These are phyloP conservation scores for Wiebesia pumilae DNA, from an alignment of 1,140 invertebrate species.

Conservation along the genomic window DNA sequence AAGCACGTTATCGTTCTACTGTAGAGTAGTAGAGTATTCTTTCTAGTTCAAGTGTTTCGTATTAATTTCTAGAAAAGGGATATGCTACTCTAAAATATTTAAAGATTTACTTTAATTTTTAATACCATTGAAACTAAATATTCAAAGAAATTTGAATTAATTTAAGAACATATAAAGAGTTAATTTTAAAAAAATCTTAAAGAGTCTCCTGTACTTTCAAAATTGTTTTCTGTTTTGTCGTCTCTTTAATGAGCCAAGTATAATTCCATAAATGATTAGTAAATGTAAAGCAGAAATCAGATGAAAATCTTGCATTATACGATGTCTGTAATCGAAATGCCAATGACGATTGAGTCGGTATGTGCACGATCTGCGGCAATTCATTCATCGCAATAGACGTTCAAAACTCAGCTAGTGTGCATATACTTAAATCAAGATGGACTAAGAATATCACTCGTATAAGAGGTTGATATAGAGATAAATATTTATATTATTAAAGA, in stretches of 20 bases:
- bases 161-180: too few relatives aligned
- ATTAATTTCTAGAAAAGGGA: neutral
- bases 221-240: neutral
- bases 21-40: neutral
- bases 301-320: conserved; percentile 11
- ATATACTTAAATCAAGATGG: neutral
- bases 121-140: neutral
- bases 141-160: too few relatives aligned
- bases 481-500: neutral
- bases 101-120: neutral
- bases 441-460: neutral
- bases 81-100: neutral
- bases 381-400: conserved; percentile 30
- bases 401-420: neutral
- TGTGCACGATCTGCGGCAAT: conserved; percentile 7
- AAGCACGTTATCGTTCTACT: neutral
- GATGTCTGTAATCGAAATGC: conserved; percentile 24
- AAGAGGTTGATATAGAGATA: neutral
- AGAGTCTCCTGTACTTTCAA: neutral
- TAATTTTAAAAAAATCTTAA: too few relatives aligned
- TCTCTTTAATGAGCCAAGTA: neutral
- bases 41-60: neutral
- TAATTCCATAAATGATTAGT: neutral
- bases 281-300: neutral
- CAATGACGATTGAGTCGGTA: conserved; percentile 37